A percentile compares a stretch with the other conserved stretches of the same genome.
phyloP scores from a whole-genome alignment of 2,888 invertebrate genomes.

The Syrista parreyssii region DNA sequence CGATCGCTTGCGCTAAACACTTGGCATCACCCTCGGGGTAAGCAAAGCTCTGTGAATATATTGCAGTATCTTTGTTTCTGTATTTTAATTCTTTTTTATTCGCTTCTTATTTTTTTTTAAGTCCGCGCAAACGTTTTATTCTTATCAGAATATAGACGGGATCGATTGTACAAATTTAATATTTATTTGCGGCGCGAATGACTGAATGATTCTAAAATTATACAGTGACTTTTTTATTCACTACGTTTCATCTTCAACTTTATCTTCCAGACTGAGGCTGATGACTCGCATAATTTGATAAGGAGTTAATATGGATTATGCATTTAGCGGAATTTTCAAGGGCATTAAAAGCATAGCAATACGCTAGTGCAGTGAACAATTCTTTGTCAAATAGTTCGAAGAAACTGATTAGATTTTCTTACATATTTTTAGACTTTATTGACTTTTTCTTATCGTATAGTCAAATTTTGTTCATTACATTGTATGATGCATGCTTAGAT shows the following conservation, averaged over 20 bases:
- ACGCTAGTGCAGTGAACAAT: not conserved
- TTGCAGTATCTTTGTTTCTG: not conserved
- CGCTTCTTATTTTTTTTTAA: not conserved
- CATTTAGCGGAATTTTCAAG: not conserved
- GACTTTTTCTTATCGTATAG: not conserved
- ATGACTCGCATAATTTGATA: not conserved
- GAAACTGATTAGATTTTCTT: not conserved
- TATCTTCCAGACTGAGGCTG: not conserved
- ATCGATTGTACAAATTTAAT: not conserved
- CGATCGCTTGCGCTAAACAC: slow-evolving; percentile 33
- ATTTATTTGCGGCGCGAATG: not conserved
- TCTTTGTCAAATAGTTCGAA: not conserved
- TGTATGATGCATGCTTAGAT: not conserved
- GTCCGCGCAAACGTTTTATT: not conserved
- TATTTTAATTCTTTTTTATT: not conserved
- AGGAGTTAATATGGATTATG: not conserved
- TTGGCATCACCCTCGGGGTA: slow-evolving; percentile 32
- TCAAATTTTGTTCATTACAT: not conserved
- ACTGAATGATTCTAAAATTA: not conserved
- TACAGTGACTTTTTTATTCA: not conserved
- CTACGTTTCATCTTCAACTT: not conserved
- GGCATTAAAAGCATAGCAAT: not conserved
- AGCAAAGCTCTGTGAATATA: slow-evolving; percentile 18
- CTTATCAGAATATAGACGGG: not conserved
- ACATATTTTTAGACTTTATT: too few species aligned